Percentiles rank a stretch among this genome's conserved stretches.
phyloP scores from a whole-genome alignment of 2,113 vertebrate genomes.

The Columba janthina region DNA sequence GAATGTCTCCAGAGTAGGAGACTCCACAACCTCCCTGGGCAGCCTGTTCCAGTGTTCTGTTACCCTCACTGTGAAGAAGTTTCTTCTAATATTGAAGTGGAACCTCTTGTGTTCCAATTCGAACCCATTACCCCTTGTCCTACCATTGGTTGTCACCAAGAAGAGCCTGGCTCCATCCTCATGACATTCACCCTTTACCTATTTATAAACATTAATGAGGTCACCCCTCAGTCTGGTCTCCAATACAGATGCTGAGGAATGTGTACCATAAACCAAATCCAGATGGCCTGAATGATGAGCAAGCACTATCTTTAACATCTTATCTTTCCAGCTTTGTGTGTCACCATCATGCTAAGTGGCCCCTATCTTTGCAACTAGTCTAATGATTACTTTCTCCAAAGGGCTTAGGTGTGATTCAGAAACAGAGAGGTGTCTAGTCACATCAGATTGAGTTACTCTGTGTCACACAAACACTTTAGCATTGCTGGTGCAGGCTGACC shows the following conservation, averaged over 20 bases:
- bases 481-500: neutral
- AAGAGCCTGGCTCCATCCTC: too few relatives aligned
- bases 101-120: too few relatives aligned
- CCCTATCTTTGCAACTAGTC: neutral
- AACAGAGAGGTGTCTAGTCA: neutral
- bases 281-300: neutral
- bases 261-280: slow-evolving; percentile 34
- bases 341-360: neutral
- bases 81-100: too few relatives aligned
- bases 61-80: too few relatives aligned
- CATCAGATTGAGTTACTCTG: neutral
- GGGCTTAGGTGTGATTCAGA: neutral
- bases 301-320: neutral
- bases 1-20: too few relatives aligned
- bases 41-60: too few relatives aligned
- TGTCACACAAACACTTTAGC: neutral
- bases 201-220: too few relatives aligned
- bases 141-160: too few relatives aligned
- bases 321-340: neutral
- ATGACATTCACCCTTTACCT: too few relatives aligned
- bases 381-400: slow-evolving; percentile 49
- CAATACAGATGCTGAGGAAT: slow-evolving; percentile 34
- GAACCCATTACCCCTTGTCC: too few relatives aligned
- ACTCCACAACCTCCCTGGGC: too few relatives aligned
- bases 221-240: neutral